Percentiles rank a stretch among this genome's conserved stretches.
Evolutionary conservation across 1,140 invertebrate genomes (phyloP).

Genomic region (Achatina immaculata): DNA sequence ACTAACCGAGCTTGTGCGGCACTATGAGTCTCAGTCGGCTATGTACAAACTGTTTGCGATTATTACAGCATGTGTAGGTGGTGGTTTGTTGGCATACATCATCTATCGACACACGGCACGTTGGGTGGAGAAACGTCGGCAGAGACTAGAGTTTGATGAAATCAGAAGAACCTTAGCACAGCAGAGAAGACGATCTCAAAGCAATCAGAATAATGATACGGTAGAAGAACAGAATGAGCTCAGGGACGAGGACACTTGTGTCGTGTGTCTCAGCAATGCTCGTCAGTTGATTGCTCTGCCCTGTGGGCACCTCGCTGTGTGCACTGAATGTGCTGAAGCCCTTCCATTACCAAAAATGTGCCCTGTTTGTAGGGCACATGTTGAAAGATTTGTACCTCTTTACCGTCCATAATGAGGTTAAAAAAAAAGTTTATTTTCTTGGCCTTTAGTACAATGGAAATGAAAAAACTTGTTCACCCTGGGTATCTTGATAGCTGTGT

Average conservation of each 20-base stretch:
- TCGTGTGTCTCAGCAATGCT: slow-evolving; percentile 68
- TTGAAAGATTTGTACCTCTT: slow-evolving; percentile 59
- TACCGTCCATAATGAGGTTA: slow-evolving; percentile 56
- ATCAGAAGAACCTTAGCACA: slow-evolving; percentile 34
- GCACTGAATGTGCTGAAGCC: slow-evolving; percentile 65
- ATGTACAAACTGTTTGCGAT: slow-evolving; percentile 57
- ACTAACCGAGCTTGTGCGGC: slow-evolving; percentile 60
- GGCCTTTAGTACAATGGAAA: no score
- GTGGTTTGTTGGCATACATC: slow-evolving; percentile 49
- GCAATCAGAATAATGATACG: background rate
- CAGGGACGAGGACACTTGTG: slow-evolving; percentile 58
- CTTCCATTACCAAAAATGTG: slow-evolving; percentile 65
- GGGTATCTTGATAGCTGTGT: no score
- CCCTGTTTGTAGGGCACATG: slow-evolving; percentile 66
- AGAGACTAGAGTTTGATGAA: slow-evolving; percentile 41
- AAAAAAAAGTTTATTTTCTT: no score
- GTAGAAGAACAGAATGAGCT: background rate
- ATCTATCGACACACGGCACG: slow-evolving; percentile 50
- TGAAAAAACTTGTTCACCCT: no score
- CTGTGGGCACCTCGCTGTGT: slow-evolving; percentile 71
- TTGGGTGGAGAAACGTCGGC: slow-evolving; percentile 39
- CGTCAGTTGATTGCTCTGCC: slow-evolving; percentile 68
- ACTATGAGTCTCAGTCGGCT: slow-evolving; percentile 50
- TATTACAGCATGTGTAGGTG: slow-evolving; percentile 55
- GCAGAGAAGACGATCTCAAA: background rate